These are phyloP conservation scores for Pangasius macronema DNA, from an alignment of 2,797 vertebrate species.

Conservation along the genomic window DNA sequence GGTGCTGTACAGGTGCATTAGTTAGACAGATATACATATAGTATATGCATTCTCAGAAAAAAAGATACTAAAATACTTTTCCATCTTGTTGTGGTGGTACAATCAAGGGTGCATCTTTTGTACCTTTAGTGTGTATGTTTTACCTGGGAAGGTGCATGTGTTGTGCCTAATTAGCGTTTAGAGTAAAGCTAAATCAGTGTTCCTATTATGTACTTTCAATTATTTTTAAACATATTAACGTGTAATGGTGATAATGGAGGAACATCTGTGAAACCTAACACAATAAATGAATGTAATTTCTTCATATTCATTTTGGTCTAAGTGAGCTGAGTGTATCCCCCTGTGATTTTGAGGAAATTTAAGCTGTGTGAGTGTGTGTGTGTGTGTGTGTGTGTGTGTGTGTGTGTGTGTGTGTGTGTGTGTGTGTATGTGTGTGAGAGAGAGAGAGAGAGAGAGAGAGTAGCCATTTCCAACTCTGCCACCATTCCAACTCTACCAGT, in stretches of 20 bases:
- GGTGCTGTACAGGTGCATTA: conserved; percentile 3
- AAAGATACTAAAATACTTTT: neutral
- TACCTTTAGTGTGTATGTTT: neutral
- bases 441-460: neutral
- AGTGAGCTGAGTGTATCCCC: conserved; percentile 28
- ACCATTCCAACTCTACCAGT: no score
- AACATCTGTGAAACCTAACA: neutral
- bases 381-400: neutral
- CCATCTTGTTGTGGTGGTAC: neutral
- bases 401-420: conserved; percentile 13
- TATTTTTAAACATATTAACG: neutral
- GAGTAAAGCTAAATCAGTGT: neutral
- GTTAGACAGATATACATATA: no score
- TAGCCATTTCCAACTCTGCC: no score
- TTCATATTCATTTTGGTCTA: neutral
- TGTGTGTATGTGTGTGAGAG: neutral
- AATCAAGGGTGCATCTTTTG: neutral
- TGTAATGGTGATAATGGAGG: neutral
- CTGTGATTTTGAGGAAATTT: conserved; percentile 56
- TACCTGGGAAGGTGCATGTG: neutral
- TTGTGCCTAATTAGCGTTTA: neutral
- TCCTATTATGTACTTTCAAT: neutral
- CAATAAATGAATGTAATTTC: neutral
- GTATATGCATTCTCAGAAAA: neutral
- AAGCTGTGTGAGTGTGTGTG: conserved; percentile 20